Evolutionary conservation across 2,888 invertebrate species (phyloP), one percentile per base, ranked within the genome.

Genomic region (Melanotus villosus): DNA sequence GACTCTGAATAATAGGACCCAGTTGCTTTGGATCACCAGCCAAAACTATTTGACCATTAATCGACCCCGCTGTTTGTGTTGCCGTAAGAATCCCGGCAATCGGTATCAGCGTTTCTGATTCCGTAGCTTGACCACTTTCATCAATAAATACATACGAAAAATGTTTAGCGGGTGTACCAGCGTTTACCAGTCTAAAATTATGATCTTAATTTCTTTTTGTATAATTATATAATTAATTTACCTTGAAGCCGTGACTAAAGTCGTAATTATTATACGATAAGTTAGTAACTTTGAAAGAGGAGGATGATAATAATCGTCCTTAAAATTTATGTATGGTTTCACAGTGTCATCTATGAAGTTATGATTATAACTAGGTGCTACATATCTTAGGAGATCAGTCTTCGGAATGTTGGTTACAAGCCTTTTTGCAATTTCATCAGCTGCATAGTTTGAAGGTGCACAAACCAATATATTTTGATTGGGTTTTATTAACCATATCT

Each of bases 1-100:
- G 78, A 0, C 87, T 87, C 69, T 82, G 83, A 19, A 92, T 78
- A 0, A 90, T 86, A 1, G 93, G 91, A 0, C 92, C 92, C 50
- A 93, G 83, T 80, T 93, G 93, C 74, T 88, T 84, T 5, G 91
- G 92, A 85, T 93, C 93, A 1, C 93, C 93, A 10, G 91, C 89
- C 65, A 93, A 81, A 38, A 93, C 86, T 12, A 92, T 81, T 81
- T 90, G 87, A 68, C 83, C 88, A 65, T 77, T 73, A 14, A 84
- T 72, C 14, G 64, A 60, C 2, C 77, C 76, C 1, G 43, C 38
- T 14, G 65, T 67, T 5, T 63, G 21, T 2, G 71, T 66, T 6
- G 60, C 74, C 2, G 78, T 77, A 62, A 81, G 80, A 16, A 82
- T 79, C 21, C 79, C 83, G 75, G 83, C 84, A 21, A 89, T 83